Evolutionary conservation across 2,888 invertebrate genomes (phyloP).

Genomic region (Acanthococcus lagerstroemiae): DNA sequence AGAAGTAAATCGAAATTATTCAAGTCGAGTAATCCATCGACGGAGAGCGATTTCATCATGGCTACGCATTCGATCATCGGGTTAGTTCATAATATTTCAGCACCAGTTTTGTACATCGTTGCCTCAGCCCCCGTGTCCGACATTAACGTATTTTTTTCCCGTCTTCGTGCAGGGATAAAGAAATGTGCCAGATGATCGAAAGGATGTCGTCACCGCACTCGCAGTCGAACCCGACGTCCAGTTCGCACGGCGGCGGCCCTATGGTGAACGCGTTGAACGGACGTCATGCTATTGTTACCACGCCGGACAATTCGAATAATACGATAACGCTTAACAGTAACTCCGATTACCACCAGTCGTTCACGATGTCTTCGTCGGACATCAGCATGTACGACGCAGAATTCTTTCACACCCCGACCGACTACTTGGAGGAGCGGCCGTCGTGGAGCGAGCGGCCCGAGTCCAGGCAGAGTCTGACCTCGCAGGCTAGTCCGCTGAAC

Average conservation of each 20-base stretch:
- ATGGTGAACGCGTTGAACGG: slow-evolving; percentile 12
- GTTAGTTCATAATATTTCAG: slow-evolving; percentile 44
- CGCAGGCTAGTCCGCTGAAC: slow-evolving; percentile 43
- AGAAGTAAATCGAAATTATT: slow-evolving; percentile 84
- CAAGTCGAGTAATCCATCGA: slow-evolving; percentile 53
- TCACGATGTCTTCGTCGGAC: slow-evolving; percentile 44
- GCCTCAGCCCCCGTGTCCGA: background rate
- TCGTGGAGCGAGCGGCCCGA: slow-evolving; percentile 46
- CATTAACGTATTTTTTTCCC: background rate
- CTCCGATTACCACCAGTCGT: slow-evolving; percentile 41
- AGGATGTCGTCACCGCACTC: slow-evolving; percentile 4
- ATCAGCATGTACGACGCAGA: slow-evolving; percentile 52
- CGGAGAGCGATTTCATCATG: slow-evolving; percentile 87
- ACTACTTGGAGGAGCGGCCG: slow-evolving; percentile 40
- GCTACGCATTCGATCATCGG: slow-evolving; percentile 80
- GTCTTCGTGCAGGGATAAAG: slow-evolving; percentile 29
- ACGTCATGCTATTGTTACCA: slow-evolving; percentile 15
- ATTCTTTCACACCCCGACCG: slow-evolving; percentile 54
- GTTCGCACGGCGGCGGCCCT: slow-evolving; percentile 9
- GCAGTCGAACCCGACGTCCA: background rate
- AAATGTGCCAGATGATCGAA: slow-evolving; percentile 39
- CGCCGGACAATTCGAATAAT: slow-evolving; percentile 16
- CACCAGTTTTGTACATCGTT: background rate
- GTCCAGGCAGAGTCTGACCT: slow-evolving; percentile 51
- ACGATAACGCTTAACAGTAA: slow-evolving; percentile 3